Evolutionary conservation across 1,140 invertebrate genomes (phyloP).

Genomic region (Thrips palmi): DNA sequence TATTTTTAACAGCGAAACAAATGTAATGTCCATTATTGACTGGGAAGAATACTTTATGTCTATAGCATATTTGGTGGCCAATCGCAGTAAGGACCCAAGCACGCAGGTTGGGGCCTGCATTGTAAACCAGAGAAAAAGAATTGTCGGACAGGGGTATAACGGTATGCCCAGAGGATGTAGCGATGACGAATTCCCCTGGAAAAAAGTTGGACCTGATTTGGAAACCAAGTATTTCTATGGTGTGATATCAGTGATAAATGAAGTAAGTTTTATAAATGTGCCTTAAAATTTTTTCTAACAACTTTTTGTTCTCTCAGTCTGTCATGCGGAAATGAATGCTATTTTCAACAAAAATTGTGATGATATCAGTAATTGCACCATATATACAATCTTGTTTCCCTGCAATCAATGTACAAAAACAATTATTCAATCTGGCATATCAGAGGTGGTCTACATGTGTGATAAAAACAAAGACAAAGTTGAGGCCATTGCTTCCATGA

Average conservation of each 20-base stretch:
- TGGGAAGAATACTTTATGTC: conserved; percentile 95
- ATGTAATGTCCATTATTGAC: too few species aligned
- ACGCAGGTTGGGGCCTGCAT: conserved; percentile 89
- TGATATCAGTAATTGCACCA: conserved; percentile 54
- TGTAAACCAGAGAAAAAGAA: conserved; percentile 71
- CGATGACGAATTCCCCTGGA: conserved; percentile 83
- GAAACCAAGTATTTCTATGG: conserved; percentile 74
- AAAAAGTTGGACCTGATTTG: conserved; percentile 30
- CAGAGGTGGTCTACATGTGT: conserved; percentile 56
- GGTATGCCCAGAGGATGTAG: conserved; percentile 78
- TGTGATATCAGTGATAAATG: conserved; percentile 21
- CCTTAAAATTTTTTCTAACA: conserved; percentile 4
- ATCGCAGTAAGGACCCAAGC: conserved; percentile 83
- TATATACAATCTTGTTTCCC: conserved; percentile 81
- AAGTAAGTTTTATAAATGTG: conserved; percentile 1
- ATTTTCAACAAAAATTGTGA: conserved; percentile 77
- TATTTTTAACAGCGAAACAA: too few species aligned
- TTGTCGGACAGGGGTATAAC: conserved; percentile 91
- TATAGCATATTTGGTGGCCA: conserved; percentile 59
- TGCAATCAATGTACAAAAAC: conserved; percentile 95
- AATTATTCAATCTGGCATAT: conserved; percentile 90
- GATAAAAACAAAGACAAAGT: conserved; percentile 56
- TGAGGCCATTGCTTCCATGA: conserved; percentile 49
- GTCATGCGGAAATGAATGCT: conserved; percentile 94
- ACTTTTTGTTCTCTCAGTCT: conserved; percentile 44